A percentile compares a stretch with the other conserved stretches of the same genome.
Conservation (phyloP, 2,797 vertebrate genomes). For the Dendrocincla fuliginosa region DNA sequence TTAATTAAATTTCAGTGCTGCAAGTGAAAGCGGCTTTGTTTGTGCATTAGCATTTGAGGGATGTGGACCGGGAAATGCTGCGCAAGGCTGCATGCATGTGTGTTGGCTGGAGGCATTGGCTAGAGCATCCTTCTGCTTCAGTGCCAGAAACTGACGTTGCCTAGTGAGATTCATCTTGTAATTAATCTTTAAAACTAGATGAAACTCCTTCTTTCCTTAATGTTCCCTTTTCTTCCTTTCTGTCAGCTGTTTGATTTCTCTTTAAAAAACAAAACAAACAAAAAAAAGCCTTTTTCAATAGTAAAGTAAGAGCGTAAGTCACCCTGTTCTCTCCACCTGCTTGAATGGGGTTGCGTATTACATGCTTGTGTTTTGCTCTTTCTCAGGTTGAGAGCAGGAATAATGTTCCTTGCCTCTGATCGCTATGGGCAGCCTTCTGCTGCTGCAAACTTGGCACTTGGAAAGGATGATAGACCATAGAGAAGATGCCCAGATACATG, state of each 20-base stretch:
- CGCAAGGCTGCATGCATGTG: accelerated
- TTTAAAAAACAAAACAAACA: background rate
- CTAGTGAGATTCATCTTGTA: background rate
- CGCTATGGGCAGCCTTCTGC: background rate
- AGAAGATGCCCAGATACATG: background rate
- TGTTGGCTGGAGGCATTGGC: background rate
- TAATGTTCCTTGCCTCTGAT: background rate
- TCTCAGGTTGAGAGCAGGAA: background rate
- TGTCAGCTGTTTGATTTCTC: background rate
- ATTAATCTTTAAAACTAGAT: background rate
- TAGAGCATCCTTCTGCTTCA: background rate
- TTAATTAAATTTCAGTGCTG: background rate
- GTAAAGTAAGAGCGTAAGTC: background rate
- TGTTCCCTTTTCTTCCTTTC: background rate
- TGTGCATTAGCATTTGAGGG: background rate
- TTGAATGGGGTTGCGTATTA: background rate
- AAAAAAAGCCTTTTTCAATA: background rate
- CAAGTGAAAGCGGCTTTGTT: background rate
- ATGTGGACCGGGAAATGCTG: background rate
- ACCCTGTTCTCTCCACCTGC: background rate
- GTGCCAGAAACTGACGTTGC: background rate
- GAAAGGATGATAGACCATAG: background rate
- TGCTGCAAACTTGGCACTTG: background rate
- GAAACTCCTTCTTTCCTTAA: background rate
- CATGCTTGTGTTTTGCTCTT: background rate